A percentile compares a stretch with the other conserved stretches of the same genome.
These are phyloP conservation scores for Oreotrochilus melanogaster DNA, from an alignment of 2,113 vertebrate species.

Conservation along the genomic window DNA sequence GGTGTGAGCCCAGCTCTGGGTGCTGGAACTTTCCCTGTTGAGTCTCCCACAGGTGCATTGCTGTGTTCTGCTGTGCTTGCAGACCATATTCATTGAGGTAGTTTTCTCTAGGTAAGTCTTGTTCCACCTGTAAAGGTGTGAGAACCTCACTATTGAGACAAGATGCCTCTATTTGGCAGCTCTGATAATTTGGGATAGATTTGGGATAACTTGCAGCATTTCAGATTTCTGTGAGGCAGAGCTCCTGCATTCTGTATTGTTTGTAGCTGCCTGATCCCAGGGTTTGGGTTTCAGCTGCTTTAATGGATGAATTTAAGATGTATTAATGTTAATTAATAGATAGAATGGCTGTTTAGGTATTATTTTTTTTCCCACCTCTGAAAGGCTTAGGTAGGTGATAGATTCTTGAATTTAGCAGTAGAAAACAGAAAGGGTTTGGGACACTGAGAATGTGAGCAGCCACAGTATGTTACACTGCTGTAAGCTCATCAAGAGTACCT, in stretches of 20 bases:
- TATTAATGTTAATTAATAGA: too few species aligned
- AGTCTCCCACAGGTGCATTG: not conserved
- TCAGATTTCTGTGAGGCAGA: not conserved
- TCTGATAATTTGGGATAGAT: not conserved
- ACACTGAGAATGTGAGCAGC: not conserved
- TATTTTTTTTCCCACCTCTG: not conserved
- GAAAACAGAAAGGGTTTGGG: not conserved
- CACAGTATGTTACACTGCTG: not conserved
- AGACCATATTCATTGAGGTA: rapidly evolving
- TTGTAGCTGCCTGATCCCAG: not conserved
- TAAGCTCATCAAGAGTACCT: not conserved
- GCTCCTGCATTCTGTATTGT: not conserved
- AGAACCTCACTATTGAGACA: not conserved
- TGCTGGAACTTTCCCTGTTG: not conserved
- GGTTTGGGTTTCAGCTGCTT: not conserved
- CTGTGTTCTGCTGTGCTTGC: too few species aligned
- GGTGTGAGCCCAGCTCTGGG: too few species aligned
- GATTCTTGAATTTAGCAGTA: not conserved
- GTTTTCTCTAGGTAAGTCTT: not conserved
- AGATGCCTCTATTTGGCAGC: not conserved
- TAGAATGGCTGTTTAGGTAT: not conserved
- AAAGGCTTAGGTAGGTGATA: not conserved
- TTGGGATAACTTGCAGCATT: not conserved
- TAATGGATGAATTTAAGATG: not conserved
- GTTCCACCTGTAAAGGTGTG: rapidly evolving